Percentiles rank a stretch among this genome's conserved stretches.
phyloP scores from a whole-genome alignment of 2,113 vertebrate species.

The Crotalus helleri region DNA sequence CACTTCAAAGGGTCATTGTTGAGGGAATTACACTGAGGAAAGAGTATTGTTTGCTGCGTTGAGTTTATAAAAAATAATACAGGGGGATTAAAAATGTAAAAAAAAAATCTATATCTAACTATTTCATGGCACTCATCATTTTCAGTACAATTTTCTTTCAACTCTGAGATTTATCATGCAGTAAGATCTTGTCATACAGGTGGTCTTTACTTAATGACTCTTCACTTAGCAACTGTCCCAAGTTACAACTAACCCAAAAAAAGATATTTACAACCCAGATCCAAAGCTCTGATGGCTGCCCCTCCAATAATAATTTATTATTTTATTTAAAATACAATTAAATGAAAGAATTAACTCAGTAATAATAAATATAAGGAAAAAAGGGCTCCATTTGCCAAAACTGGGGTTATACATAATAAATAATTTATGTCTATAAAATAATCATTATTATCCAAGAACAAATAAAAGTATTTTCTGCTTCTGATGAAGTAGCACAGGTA shows the following conservation, averaged over 20 bases:
- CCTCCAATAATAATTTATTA: background rate
- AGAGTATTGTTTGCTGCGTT: background rate
- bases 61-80: background rate
- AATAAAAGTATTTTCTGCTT: background rate
- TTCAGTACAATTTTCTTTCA: constrained; percentile 46
- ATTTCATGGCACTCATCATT: constrained; percentile 56
- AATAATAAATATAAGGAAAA: background rate
- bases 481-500: background rate
- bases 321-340: background rate
- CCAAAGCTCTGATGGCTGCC: background rate
- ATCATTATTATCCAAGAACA: background rate
- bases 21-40: background rate
- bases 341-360: background rate
- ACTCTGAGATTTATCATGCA: constrained; percentile 33
- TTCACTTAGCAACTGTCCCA: background rate
- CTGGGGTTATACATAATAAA: background rate
- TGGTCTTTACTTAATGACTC: background rate
- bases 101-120: background rate
- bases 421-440: background rate
- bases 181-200: background rate
- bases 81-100: background rate
- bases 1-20: background rate
- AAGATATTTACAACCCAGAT: background rate
- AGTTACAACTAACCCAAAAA: background rate
- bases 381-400: background rate